Base-by-base conservation (phyloP, 1,140 invertebrate genomes). In the Drosophila malerkotliana region DNA sequence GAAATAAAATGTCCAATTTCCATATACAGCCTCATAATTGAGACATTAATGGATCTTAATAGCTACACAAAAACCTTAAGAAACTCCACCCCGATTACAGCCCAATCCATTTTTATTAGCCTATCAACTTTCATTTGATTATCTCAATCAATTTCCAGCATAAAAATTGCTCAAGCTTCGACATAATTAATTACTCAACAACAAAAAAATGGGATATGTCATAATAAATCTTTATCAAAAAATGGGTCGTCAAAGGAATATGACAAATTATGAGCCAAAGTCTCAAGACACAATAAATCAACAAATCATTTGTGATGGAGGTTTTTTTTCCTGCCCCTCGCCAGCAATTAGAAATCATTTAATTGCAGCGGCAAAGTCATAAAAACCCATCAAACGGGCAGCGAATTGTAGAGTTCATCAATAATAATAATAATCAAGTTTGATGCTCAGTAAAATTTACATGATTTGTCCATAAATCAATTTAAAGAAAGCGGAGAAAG, bases 151-250 rank as follows among this genome's bases (percentile, higher is more conserved):
- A 88, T 69, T 76, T 64, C 54, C 58, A 62, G 71, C 75, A 84
- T 84, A 72, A 83, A 79, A 61, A 56, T 58, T 18, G 26, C 47
- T 15, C 30, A 64, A 64, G 64, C 54, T 24, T 49, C 26, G 57
- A 62, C 49, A 52, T 83, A 63, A 83, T 83, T 83, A 79, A 77
- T 77, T 54, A 72, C 48, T 32, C 59, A 59, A 63, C 52, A 68
- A 54, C 52, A 68, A 54, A 84, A 71, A 87, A 85, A 76, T 44
- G 41, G 56, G 75, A 88, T 76, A 72, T 79, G 82, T 87, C 82
- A 87, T 88, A 87, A 88, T 87, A 87, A 87, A 87, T 87, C 82
- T 87, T 88, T 82, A 88, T 87, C 83, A 87, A 88, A 80, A 63
- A 57, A 24, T 21, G 44, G 26, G 66, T 66, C 74, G 56, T 32